Evolutionary conservation across 2,113 vertebrate species (phyloP).

Genomic region (Corydoras sp.): DNA sequence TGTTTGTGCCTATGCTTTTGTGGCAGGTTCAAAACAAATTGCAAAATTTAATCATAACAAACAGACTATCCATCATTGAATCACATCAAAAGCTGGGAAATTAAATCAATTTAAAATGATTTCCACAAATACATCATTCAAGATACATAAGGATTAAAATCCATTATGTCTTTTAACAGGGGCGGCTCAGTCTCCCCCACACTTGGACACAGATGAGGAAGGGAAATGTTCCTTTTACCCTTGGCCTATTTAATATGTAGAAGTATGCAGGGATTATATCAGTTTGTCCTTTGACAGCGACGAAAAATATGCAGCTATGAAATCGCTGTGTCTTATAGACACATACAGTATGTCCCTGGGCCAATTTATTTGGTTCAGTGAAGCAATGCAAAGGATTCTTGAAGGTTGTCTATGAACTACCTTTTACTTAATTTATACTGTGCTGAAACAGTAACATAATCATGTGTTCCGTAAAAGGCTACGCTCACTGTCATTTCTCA

Average conservation of each 20-base stretch:
- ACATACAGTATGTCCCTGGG: background rate
- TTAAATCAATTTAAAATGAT: too few relatives aligned
- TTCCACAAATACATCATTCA: too few relatives aligned
- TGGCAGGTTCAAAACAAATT: too few relatives aligned
- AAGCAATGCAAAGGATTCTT: background rate
- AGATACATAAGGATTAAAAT: constrained; percentile 43
- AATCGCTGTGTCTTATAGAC: constrained; percentile 4
- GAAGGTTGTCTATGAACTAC: background rate
- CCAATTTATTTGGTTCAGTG: background rate
- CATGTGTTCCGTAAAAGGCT: too few relatives aligned
- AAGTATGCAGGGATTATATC: constrained; percentile 44
- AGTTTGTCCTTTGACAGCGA: constrained; percentile 32
- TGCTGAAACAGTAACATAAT: too few relatives aligned
- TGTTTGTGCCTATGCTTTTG: too few relatives aligned
- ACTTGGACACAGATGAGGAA: constrained; percentile 43
- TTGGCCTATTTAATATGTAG: constrained; percentile 57
- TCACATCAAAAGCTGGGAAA: too few relatives aligned
- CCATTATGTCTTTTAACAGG: constrained; percentile 40
- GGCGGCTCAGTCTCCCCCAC: constrained; percentile 39
- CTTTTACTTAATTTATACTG: background rate
- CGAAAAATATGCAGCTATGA: constrained; percentile 15
- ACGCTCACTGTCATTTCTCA: too few relatives aligned
- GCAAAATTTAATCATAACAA: too few relatives aligned
- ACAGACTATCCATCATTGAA: too few relatives aligned
- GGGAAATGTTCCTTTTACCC: constrained; percentile 59